Base-by-base conservation (phyloP, 2,797 vertebrate genomes). In the Babyrousa celebensis region DNA sequence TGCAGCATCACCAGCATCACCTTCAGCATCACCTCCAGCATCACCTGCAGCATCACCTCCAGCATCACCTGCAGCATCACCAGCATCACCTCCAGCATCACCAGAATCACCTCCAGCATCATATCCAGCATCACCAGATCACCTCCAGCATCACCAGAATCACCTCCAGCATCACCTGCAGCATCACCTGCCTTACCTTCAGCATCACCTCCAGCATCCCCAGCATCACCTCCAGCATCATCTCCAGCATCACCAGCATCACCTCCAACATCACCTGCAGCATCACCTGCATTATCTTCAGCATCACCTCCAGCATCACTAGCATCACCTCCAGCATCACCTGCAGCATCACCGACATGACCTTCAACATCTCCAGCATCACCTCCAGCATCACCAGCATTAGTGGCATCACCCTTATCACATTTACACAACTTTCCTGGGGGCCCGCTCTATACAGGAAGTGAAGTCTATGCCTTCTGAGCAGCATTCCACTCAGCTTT, bases 201-300 rank as follows among this genome's bases (percentile, higher is more conserved):
- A 43, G 18, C 36, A 23, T 29, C 36, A 16, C 18, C 36, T 68
- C n/a, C 27, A 27, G 12, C 78, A 36, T 9, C 43, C 6, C 43
- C 43, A 48, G 6, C 43, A 5, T 6, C 29, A 1, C 14, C 65
- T n/a, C 67, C 43, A 48, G 43, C 65, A 9, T 16, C 7, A 2
- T 0, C 32, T 2, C 21, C 56, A 62, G 0, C 9, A 27, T 40
- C 56, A 3, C 1, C n/a, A 32, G 0, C 3, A 9, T 16, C 7
- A 1, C 2, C 32, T 2, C 21, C 56, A 60, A 0, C 8, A 27
- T 40, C 56, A 6, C 1, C 23, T 0, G 21, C 52, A 25, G 3
- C 0, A 17, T 43, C 36, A 15, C 1, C 8, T 5, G 4, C 2
- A 58, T 58, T 4, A 6, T 2, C 48, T 12, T 18, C 67, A 52